Conservation (phyloP, 92 coral and sea anemone species). For the Epizoanthus scotinus region DNA sequence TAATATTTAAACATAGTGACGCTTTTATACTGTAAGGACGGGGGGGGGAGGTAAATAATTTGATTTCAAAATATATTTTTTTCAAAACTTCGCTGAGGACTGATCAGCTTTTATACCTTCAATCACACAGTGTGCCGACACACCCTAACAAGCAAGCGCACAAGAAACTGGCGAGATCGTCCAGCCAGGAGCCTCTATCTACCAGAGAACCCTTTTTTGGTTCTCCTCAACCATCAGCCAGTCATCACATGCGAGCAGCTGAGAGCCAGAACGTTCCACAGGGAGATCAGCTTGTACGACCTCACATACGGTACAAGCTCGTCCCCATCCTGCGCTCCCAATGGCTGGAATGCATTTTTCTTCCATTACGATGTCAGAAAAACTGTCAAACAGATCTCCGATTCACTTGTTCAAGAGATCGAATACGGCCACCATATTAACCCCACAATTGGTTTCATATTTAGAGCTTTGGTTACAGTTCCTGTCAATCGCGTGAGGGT, state of each 20-base stretch:
- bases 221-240: not conserved
- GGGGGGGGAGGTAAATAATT: no score
- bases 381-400: slow-evolving; percentile 9
- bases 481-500: slow-evolving; percentile 25
- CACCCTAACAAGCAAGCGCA: not conserved
- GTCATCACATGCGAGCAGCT: slow-evolving; percentile 6
- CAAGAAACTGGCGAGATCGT: not conserved
- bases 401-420: slow-evolving; percentile 40
- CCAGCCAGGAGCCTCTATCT: slow-evolving; percentile 4
- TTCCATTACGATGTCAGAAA: slow-evolving; percentile 18
- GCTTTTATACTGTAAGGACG: no score
- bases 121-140: slow-evolving; percentile 6
- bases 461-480: slow-evolving; percentile 24
- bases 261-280: slow-evolving; percentile 14
- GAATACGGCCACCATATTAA: slow-evolving; percentile 26
- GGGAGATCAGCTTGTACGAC: slow-evolving; percentile 26
- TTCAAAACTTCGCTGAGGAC: no score
- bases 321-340: slow-evolving; percentile 31
- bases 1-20: no score
- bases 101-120: not conserved
- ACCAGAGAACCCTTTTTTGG: slow-evolving; percentile 13
- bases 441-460: slow-evolving; percentile 22
- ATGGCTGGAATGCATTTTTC: slow-evolving; percentile 38
- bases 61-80: no score
- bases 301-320: slow-evolving; percentile 36